Evolutionary conservation across 2,797 vertebrate species (phyloP).

Genomic region (Aldrovandia affinis): DNA sequence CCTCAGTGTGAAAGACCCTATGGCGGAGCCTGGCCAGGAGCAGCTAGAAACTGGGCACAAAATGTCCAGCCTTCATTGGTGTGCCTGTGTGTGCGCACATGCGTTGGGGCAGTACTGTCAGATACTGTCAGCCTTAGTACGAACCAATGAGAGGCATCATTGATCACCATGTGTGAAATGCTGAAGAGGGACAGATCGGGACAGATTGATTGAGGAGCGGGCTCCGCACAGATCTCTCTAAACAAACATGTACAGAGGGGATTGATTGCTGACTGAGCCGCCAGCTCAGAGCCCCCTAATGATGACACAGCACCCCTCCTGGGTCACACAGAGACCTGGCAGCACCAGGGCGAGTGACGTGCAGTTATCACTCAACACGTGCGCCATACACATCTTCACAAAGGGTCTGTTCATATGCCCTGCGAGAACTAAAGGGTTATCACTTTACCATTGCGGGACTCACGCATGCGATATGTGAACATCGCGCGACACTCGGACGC

Average conservation of each 20-base stretch:
- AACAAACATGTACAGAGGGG: conserved; percentile 25
- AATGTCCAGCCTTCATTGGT: background rate
- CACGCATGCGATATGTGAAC: background rate
- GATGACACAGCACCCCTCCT: conserved; percentile 22
- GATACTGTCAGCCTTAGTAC: conserved; percentile 12
- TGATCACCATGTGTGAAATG: conserved; percentile 14
- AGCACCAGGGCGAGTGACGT: background rate
- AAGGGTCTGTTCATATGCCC: background rate
- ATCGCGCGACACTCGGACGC: background rate
- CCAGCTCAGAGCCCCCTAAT: conserved; percentile 8
- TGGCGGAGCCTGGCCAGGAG: background rate
- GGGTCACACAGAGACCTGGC: conserved; percentile 11
- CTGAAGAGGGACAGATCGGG: conserved; percentile 19
- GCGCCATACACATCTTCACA: background rate
- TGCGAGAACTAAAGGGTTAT: background rate
- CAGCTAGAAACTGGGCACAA: background rate
- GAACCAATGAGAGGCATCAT: conserved; percentile 12
- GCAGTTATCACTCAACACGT: background rate
- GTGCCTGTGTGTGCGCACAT: background rate
- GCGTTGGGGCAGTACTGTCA: conserved; percentile 1
- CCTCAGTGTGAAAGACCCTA: background rate
- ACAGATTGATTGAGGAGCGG: conserved; percentile 17
- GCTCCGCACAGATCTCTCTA: conserved; percentile 16
- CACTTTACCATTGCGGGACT: background rate
- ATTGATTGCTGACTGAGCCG: conserved; percentile 17